phyloP scores from a whole-genome alignment of 1,140 invertebrate genomes.

The Drosophila carrolli region DNA sequence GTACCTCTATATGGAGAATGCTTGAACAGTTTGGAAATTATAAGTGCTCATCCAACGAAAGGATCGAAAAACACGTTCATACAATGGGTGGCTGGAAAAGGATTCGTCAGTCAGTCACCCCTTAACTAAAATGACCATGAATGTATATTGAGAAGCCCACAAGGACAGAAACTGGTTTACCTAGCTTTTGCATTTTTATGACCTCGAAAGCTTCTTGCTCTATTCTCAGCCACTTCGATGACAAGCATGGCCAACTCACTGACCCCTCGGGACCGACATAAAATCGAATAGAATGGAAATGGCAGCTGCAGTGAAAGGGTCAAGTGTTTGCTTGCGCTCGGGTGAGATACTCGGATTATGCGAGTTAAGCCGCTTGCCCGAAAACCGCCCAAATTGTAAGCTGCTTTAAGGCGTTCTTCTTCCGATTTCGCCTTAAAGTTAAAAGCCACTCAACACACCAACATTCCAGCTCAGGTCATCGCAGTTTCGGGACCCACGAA shows the following conservation, averaged over 20 bases:
- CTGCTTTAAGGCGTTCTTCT: constrained; percentile 56
- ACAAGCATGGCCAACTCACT: constrained; percentile 42
- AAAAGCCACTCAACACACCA: constrained; percentile 36
- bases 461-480: constrained; percentile 39
- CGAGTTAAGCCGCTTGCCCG: constrained; percentile 78
- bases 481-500: not conserved
- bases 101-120: not conserved
- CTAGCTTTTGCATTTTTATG: constrained; percentile 70
- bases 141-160: constrained; percentile 18
- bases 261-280: constrained; percentile 22
- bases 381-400: constrained; percentile 66
- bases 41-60: not conserved
- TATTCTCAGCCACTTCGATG: constrained; percentile 19
- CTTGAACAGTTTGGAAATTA: constrained; percentile 59
- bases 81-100: too few relatives aligned
- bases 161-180: not conserved
- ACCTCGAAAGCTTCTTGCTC: constrained; percentile 23
- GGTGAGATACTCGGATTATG: constrained; percentile 82
- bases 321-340: constrained; percentile 63
- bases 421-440: constrained; percentile 45
- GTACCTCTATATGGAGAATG: not conserved
- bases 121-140: constrained; percentile 18
- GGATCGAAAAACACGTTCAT: too few relatives aligned
- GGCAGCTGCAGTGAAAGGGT: constrained; percentile 54
- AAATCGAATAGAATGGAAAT: constrained; percentile 16